Evolutionary conservation across 1,140 invertebrate genomes (phyloP), one percentile per base, ranked within the genome.

Genomic region (Bombyx mandarina): DNA sequence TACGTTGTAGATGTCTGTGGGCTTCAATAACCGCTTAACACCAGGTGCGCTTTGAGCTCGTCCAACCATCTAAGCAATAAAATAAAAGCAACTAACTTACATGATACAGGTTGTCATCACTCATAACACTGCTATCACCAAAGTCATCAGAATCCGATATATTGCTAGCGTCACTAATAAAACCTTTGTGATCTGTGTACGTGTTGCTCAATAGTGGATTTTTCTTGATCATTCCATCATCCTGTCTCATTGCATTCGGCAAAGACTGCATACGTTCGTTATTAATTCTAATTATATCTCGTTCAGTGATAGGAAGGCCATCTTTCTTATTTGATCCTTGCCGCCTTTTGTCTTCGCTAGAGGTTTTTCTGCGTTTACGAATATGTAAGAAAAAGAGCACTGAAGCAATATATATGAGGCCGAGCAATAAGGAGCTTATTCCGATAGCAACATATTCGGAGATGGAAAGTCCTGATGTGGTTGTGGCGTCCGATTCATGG

Each of bases 381-480:
- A 93, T 90, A 67, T 94, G 93, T 7, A 97, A 76, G 71, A 95
- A 96, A 0, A 96, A 87, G 22, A 95, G 93, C 6, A 96, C 92
- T 9, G 94, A 95, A 0, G 93, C 92, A 3, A 96, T 91, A 69
- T 96, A 97, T 63, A 95, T 93, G 9, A 96, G 83, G 0, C 94
- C 94, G 5, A 97, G 84, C 2, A 96, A 86, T 44, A 95, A 87
- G 1, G 94, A 94, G 63, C 93, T 94, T 8, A 95, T 89, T 8
- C 93, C 95, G 50, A 97, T 95, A 0, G 94, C 93, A 1, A 95
- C 89, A 64, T 95, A 95, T 76, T 96, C 94, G 1, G 91, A 90
- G 7, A 91, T 85, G 8, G 89, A 91, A 43, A 94, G 86, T 52
- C 91, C 90, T 7, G 80, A 71, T 4, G 77, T 62, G 45, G 54